phyloP scores from a whole-genome alignment of 2,797 vertebrate species.

The Anguilla megastoma region DNA sequence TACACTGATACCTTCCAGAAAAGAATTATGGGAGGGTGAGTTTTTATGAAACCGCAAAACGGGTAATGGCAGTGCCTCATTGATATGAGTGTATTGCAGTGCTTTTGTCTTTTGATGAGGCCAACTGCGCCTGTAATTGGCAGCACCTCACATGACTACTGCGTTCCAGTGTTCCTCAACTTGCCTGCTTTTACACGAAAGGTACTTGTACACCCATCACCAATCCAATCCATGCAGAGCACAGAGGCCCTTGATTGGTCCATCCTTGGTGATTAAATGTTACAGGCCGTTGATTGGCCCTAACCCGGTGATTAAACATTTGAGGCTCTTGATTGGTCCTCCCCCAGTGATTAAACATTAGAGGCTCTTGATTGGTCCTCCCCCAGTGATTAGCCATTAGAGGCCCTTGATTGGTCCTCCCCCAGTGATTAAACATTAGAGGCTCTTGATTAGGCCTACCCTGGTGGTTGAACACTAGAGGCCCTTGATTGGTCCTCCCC shows the following conservation, averaged over 20 bases:
- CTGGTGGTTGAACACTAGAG: no score
- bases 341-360: no score
- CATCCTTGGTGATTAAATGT: neutral
- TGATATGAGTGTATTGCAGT: no score
- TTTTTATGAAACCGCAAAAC: neutral
- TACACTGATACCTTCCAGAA: neutral
- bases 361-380: no score
- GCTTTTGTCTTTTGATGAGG: neutral
- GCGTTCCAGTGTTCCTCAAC: neutral
- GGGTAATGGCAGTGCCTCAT: no score
- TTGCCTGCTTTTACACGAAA: neutral
- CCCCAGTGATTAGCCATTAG: no score
- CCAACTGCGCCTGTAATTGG: neutral
- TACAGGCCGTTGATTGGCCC: neutral
- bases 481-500: no score
- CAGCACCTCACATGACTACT: neutral
- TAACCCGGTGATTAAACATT: no score
- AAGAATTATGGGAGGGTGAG: neutral
- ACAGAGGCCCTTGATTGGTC: neutral
- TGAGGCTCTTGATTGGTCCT: no score
- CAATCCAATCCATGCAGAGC: neutral
- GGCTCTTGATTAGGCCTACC: no score
- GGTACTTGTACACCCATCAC: constrained; percentile 19
- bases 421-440: no score
- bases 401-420: no score